These are phyloP conservation scores for Meandrusa payeni DNA, from an alignment of 2,888 invertebrate genomes.

Conservation along the genomic window DNA sequence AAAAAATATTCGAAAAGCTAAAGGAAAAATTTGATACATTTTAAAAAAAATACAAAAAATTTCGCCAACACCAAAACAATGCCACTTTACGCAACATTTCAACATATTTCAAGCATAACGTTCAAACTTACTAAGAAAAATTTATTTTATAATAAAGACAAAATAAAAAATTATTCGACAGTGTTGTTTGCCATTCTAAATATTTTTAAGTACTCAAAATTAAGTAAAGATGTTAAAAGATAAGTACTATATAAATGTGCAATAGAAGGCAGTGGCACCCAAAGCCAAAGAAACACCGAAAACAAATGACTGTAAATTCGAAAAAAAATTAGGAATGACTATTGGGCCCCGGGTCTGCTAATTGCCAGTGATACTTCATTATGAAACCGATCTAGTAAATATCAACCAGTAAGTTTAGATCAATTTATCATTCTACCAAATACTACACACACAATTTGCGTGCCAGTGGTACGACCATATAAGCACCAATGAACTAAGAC, in stretches of 20 bases:
- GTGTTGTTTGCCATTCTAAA: constrained; percentile 4
- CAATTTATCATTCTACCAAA: too few species aligned
- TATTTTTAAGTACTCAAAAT: constrained; percentile 18
- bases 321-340: constrained; percentile 69
- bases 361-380: too few species aligned
- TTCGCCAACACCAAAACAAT: too few species aligned
- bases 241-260: constrained; percentile 38
- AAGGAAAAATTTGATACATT: neutral
- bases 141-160: neutral
- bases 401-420: too few species aligned
- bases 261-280: constrained; percentile 42
- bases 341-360: too few species aligned
- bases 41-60: neutral
- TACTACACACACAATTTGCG: too few species aligned
- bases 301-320: constrained; percentile 58
- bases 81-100: too few species aligned
- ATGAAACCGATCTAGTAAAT: too few species aligned
- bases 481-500: too few species aligned
- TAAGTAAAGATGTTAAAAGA: constrained; percentile 15
- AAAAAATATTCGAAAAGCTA: too few species aligned
- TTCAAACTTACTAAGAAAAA: neutral
- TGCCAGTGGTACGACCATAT: too few species aligned
- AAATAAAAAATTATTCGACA: too few species aligned
- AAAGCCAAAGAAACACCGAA: constrained; percentile 34
- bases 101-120: neutral